Conservation (phyloP, 2,797 vertebrate species). For the Cynopterus sphinx region DNA sequence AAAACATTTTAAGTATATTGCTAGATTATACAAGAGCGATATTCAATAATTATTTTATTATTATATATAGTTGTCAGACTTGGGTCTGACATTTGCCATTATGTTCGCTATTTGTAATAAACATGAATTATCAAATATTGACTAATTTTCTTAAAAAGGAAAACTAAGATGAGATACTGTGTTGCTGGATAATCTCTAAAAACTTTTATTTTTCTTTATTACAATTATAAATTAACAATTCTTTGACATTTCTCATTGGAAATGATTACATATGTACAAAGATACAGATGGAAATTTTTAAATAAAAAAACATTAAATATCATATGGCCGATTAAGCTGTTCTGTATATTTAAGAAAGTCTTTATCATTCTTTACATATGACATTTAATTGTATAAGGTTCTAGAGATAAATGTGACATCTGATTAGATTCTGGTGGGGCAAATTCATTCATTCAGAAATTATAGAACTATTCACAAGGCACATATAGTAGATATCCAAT, state of each 20-base stretch:
- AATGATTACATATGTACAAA: neutral
- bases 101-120: constrained; percentile 12
- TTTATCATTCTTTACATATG: neutral
- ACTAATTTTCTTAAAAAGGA: neutral
- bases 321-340: neutral
- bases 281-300: neutral
- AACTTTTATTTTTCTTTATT: neutral
- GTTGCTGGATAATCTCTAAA: constrained; percentile 5
- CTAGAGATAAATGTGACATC: neutral
- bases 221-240: neutral
- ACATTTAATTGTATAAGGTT: constrained; percentile 7
- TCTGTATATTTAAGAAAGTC: neutral
- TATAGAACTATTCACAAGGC: neutral
- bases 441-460: constrained; percentile 37
- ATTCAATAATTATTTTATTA: neutral
- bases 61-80: neutral
- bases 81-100: neutral
- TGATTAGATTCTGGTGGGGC: neutral
- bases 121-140: neutral
- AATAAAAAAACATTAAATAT: neutral
- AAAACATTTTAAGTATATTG: constrained; percentile 33
- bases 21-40: neutral
- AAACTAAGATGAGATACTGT: neutral
- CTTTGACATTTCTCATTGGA: neutral
- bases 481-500: neutral